phyloP scores from a whole-genome alignment of 1,140 invertebrate species.

The Brachionus rubens region DNA sequence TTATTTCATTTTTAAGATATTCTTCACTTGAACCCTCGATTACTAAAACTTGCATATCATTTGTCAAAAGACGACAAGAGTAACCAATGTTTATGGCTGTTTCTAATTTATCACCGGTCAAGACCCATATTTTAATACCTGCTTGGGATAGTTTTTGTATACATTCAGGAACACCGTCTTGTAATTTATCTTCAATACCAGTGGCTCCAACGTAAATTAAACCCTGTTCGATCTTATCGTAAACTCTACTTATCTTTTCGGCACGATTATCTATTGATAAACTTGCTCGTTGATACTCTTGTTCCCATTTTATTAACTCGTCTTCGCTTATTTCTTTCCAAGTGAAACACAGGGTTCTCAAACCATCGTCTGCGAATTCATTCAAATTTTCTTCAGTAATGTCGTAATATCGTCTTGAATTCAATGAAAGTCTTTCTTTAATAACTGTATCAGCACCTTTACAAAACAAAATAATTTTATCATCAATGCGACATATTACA shows the following conservation, averaged over 20 bases:
- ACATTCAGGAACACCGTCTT: constrained; percentile 92
- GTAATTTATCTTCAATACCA: constrained; percentile 97
- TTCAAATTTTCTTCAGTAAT: constrained; percentile 87
- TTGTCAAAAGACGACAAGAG: constrained; percentile 90
- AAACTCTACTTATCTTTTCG: constrained; percentile 85
- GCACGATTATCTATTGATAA: constrained; percentile 79
- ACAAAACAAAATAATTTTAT: constrained; percentile 83
- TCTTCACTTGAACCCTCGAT: background rate
- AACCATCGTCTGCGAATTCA: constrained; percentile 93
- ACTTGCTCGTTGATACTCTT: constrained; percentile 78
- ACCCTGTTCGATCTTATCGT: constrained; percentile 92
- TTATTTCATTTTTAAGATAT: background rate
- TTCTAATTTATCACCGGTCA: constrained; percentile 99
- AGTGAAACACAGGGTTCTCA: constrained; percentile 88
- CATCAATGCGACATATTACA: constrained; percentile 66
- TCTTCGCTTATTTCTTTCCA: constrained; percentile 74
- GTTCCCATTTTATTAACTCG: constrained; percentile 85
- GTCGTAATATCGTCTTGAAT: background rate
- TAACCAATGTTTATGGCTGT: constrained; percentile 99
- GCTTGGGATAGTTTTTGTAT: constrained; percentile 86
- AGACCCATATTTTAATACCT: constrained; percentile 96
- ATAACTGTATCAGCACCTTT: constrained; percentile 98
- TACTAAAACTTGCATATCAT: constrained; percentile 67
- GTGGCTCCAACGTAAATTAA: constrained; percentile 84
- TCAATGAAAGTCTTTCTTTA: constrained; percentile 77